Conservation (phyloP, 1,140 invertebrate species). For the Drosophila pseudoobscura region DNA sequence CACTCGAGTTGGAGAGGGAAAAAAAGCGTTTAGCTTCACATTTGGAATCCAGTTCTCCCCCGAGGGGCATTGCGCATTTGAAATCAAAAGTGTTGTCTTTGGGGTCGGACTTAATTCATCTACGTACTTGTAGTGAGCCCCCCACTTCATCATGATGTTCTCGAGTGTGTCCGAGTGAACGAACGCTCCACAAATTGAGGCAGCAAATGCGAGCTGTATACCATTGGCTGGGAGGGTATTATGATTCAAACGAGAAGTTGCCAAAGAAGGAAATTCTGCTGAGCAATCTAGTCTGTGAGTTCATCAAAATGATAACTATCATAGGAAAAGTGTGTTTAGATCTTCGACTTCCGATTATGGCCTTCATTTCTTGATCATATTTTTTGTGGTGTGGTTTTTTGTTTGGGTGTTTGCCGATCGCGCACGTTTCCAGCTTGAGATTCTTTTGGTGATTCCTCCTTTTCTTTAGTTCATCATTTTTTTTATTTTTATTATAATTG, state of each 20-base stretch:
- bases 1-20: conserved; percentile 41
- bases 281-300: too few species aligned
- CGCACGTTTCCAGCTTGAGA: conserved; percentile 70
- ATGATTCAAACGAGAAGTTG: too few species aligned
- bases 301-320: too few species aligned
- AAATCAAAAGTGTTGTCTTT: conserved; percentile 72
- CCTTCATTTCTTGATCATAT: conserved; percentile 1
- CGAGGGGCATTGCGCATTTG: conserved; percentile 58
- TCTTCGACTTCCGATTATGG: conserved; percentile 31
- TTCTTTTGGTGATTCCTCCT: conserved; percentile 48
- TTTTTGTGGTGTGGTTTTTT: conserved; percentile 29
- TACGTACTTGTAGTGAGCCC: conserved; percentile 23
- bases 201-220: conserved; percentile 18
- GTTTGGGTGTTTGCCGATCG: conserved; percentile 64
- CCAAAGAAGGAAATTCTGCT: too few species aligned
- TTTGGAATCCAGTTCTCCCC: conserved; percentile 11
- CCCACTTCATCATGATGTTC: conserved; percentile 32
- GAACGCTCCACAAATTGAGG: conserved; percentile 57
- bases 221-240: too few species aligned
- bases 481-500: conserved; percentile 59
- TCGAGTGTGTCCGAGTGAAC: conserved; percentile 25
- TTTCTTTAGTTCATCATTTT: conserved; percentile 8
- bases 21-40: conserved; percentile 29
- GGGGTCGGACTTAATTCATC: conserved; percentile 16
- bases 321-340: too few species aligned